Base-by-base conservation (phyloP, 2,113 vertebrate species). In the Natator depressus region DNA sequence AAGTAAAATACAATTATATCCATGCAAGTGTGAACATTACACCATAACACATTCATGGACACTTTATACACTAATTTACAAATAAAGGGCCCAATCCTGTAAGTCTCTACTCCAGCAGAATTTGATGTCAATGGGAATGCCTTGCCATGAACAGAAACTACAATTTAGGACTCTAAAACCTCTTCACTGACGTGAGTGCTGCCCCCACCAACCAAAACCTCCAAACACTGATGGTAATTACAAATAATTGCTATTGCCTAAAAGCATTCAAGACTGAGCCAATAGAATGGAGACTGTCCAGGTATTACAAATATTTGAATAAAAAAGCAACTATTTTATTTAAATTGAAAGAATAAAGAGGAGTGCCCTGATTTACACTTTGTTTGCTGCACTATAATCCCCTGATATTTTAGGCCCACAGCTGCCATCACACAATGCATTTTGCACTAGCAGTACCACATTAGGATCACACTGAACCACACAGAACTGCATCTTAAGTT, bases 1-100 rank as follows among this genome's bases (percentile, higher is more conserved):
- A 96, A 96, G 96, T 46, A 97, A 96, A 94, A 97, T 57, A 97
- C 0, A 2, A 94, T 97, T 97, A 97, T 81, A 92, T 16, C 95
- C 96, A 94, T 54, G 78, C 82, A 96, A 96, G 93, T 12, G 88
- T 13, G 87, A 87, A 93, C 84, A 91, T 88, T 95, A 8, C 92
- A 65, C 84, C 85, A 55, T 49, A 75, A 93, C 27, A 92, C 93
- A 85, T 81, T 72, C 35, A 24, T 4, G 17, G 55, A 82, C 1
- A 0, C 12, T 53, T 88, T 87, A 88, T 25, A 42, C 1, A 80
- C 17, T 9, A 80, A 72, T 54, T 51, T 47, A 38, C 54, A 89
- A 62, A 90, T 72, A 13, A 20, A 84, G 83, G 57, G 62, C 87
- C 86, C 72, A 78, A 53, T 92, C 55, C 80, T 55, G 83, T 22